Evolutionary conservation across 2,888 invertebrate genomes (phyloP), one percentile per base, ranked within the genome.

Genomic region (Psylliodes chrysocephalus): DNA sequence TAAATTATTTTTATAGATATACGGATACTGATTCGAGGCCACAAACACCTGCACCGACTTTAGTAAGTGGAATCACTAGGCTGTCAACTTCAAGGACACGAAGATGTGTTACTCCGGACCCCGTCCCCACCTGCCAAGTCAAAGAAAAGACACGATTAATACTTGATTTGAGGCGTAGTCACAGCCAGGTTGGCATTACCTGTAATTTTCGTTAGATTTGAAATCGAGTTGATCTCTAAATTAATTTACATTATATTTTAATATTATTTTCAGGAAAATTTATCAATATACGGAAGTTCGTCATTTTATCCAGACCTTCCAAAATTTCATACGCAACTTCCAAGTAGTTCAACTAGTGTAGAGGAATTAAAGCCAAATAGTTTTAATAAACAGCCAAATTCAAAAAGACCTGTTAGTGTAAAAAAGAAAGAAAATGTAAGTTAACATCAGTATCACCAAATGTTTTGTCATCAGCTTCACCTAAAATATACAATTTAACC

Each of bases 21-120:
- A 91, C 93, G 0, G 93, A 93, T 73, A 94, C 93, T 0, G 94
- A 94, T 78, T 94, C 94, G 0, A 85, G 94, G 18, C 93, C 94
- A 0, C 81, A 90, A 68, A 93, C 93, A 0, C 94, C 94, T 0
- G 90, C 92, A 0, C 92, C 92, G 0, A 92, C 91, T 0, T 84
- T 91, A 2, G 89, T 89, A 5, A 92, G 92, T 76, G 89, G 89
- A 71, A 85, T 91, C 79, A 88, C 92, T 52, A 78, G 91, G 74
- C 86, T 91, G 63, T 86, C 92, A 73, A 85, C 90, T 64, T 79
- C 85, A 67, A 46, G 46, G 22, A 46, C 85, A n/a, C 82, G 90
- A 75, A 74, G 87, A 73, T 92, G 92, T 74, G 86, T 91, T 19
- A 92, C 92, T 0, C 92, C 92, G 0, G 92, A 92, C 78, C 88